These are phyloP conservation scores for Drosophila putrida DNA, from an alignment of 2,888 invertebrate species.

Conservation along the genomic window DNA sequence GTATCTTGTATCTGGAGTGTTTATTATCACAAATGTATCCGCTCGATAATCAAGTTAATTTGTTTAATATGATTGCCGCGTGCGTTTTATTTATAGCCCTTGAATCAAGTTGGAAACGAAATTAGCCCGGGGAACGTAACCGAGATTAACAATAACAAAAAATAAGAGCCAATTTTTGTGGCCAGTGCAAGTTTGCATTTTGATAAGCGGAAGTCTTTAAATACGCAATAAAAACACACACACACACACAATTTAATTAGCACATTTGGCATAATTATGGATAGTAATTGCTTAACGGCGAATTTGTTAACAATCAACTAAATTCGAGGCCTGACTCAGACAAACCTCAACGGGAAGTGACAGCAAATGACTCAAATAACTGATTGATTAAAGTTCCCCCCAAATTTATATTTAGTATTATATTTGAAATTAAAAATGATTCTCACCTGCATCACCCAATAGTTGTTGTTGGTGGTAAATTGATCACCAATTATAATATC, in stretches of 20 bases:
- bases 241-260: slow-evolving; percentile 58
- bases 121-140: slow-evolving; percentile 29
- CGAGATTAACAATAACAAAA: slow-evolving; percentile 11
- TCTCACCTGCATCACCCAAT: slow-evolving; percentile 86
- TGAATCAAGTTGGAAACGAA: slow-evolving; percentile 21
- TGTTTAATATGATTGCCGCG: slow-evolving; percentile 65
- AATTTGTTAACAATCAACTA: slow-evolving; percentile 19
- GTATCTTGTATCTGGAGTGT: slow-evolving; percentile 15
- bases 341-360: slow-evolving; percentile 23
- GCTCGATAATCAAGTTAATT: slow-evolving; percentile 77
- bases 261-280: slow-evolving; percentile 67
- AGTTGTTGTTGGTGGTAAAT: slow-evolving; percentile 85
- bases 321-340: slow-evolving; percentile 17
- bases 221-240: slow-evolving; percentile 27
- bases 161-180: slow-evolving; percentile 15
- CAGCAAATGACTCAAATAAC: background rate
- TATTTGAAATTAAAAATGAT: background rate
- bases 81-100: slow-evolving; percentile 71
- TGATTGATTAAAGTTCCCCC: background rate
- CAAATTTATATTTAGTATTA: background rate
- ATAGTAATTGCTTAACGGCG: slow-evolving; percentile 57
- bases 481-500: slow-evolving; percentile 86
- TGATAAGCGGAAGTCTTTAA: slow-evolving; percentile 71
- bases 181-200: slow-evolving; percentile 55
- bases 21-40: slow-evolving; percentile 55